Conservation (phyloP, 2,797 vertebrate species). For the Micromesistius poutassou region DNA sequence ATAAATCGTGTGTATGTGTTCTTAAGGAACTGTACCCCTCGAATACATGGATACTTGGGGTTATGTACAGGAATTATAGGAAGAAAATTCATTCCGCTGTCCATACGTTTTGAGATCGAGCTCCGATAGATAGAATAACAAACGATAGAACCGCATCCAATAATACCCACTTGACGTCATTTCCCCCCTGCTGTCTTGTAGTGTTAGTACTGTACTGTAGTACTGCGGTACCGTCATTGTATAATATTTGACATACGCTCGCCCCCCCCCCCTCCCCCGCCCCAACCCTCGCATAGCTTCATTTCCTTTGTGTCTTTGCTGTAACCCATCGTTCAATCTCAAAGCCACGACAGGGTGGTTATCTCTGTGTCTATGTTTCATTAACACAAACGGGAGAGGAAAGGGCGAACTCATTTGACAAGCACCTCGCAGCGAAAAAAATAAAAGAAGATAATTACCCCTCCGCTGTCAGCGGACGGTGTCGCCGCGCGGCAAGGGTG, state of each 20-base stretch:
- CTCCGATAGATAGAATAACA: conserved; percentile 52
- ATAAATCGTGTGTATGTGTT: conserved; percentile 14
- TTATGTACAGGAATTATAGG: conserved; percentile 44
- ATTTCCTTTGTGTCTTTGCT: neutral
- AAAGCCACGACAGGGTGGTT: too few relatives aligned
- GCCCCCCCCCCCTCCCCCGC: neutral
- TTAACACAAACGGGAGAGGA: too few relatives aligned
- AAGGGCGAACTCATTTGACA: too few relatives aligned
- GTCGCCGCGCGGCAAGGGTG: too few relatives aligned
- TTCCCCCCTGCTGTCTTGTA: conserved; percentile 34
- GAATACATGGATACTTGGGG: conserved; percentile 22
- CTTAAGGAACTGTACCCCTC: conserved; percentile 23
- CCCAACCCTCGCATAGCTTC: neutral
- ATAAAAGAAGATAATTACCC: too few relatives aligned
- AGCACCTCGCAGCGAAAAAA: too few relatives aligned
- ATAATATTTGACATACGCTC: neutral
- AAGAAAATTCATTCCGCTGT: conserved; percentile 39
- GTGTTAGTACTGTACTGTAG: conserved; percentile 55
- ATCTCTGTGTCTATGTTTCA: too few relatives aligned
- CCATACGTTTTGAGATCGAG: conserved; percentile 41
- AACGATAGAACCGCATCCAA: conserved; percentile 57
- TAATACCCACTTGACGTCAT: conserved; percentile 40
- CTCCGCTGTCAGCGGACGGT: too few relatives aligned
- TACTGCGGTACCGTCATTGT: neutral
- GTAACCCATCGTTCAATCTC: neutral